Percentiles rank a stretch among this genome's conserved stretches.
phyloP scores from a whole-genome alignment of 2,113 vertebrate genomes.

The Sclerurus mexicanus region DNA sequence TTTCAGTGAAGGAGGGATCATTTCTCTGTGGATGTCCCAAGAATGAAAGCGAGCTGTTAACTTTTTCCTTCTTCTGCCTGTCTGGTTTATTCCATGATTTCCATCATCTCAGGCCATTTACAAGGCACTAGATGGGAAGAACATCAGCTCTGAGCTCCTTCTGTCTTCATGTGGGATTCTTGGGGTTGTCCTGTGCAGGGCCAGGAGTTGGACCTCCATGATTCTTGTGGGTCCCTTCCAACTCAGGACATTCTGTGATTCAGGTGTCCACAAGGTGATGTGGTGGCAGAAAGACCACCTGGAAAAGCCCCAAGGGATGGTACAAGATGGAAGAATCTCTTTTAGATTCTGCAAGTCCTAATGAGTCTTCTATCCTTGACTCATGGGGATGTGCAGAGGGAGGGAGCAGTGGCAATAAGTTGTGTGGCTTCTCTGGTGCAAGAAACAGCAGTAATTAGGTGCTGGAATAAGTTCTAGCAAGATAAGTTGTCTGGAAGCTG shows the following conservation, averaged over 20 bases:
- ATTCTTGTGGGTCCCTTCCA: neutral
- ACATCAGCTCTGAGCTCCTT: neutral
- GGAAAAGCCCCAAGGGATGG: neutral
- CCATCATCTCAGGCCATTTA: neutral
- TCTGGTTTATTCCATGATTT: neutral
- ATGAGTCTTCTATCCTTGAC: neutral
- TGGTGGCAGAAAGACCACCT: neutral
- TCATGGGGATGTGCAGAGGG: neutral
- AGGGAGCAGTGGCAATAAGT: neutral
- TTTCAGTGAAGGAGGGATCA: conserved; percentile 72
- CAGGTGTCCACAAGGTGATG: neutral
- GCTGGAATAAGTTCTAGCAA: neutral
- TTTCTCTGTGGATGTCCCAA: conserved; percentile 73
- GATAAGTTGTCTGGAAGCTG: neutral
- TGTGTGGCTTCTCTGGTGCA: neutral
- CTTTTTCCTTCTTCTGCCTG: conserved; percentile 37
- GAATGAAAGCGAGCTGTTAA: conserved; percentile 68
- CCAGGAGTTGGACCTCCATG: neutral
- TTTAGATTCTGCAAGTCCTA: neutral
- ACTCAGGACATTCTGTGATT: neutral
- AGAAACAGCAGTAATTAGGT: neutral
- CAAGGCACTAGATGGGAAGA: neutral
- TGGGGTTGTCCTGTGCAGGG: neutral
- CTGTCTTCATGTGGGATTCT: neutral
- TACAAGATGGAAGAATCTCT: neutral